Evolutionary conservation across 2,113 vertebrate species (phyloP).

Genomic region (Elephantulus edwardii): DNA sequence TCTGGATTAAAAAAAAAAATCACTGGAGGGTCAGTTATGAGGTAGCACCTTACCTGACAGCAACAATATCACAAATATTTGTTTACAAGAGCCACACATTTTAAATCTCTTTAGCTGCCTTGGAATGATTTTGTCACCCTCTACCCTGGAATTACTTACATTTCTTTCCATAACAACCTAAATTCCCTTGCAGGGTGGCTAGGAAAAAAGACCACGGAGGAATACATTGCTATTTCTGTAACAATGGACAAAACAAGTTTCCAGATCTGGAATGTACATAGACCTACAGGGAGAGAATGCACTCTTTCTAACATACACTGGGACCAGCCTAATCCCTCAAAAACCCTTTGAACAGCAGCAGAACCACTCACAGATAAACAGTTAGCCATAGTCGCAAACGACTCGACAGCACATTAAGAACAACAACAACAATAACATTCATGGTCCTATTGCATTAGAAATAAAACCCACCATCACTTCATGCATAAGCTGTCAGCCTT

Average conservation of each 20-base stretch:
- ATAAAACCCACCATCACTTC: not conserved
- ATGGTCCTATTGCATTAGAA: not conserved
- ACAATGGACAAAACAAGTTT: slow-evolving; percentile 3
- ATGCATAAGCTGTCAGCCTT: not conserved
- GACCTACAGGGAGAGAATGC: not conserved
- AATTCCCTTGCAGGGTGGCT: not conserved
- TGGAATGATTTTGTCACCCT: not conserved
- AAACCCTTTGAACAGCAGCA: too few relatives aligned
- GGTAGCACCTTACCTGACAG: too few relatives aligned
- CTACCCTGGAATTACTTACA: not conserved
- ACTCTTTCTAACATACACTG: not conserved
- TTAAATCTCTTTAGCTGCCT: not conserved
- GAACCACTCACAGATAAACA: not conserved
- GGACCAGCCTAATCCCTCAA: not conserved
- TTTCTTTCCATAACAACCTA: not conserved
- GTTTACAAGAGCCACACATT: not conserved
- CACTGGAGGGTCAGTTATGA: too few relatives aligned
- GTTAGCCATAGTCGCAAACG: too few relatives aligned
- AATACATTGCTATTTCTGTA: not conserved
- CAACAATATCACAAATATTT: not conserved
- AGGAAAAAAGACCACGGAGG: not conserved
- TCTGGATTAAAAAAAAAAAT: too few relatives aligned
- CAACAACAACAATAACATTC: not conserved
- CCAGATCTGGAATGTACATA: not conserved
- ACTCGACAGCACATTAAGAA: too few relatives aligned